A percentile compares a stretch with the other conserved stretches of the same genome.
These are phyloP conservation scores for Beris chalybata DNA, from an alignment of 2,888 invertebrate genomes.

Conservation along the genomic window DNA sequence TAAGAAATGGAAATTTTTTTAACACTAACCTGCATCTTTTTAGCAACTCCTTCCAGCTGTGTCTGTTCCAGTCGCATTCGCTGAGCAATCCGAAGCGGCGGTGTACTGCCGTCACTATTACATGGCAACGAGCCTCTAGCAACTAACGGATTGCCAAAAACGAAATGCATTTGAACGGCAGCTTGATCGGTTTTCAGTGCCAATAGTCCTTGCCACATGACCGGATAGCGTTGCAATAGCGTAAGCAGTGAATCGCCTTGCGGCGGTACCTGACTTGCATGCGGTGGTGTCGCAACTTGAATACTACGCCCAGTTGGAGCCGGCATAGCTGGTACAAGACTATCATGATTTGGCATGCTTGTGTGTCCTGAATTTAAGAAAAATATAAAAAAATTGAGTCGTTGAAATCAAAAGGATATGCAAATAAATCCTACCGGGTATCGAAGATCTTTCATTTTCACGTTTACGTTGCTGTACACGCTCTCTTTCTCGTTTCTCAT, in stretches of 20 bases:
- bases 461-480: constrained; percentile 45
- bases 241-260: constrained; percentile 82
- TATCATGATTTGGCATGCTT: constrained; percentile 44
- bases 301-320: constrained; percentile 46
- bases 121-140: constrained; percentile 87
- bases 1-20: no score
- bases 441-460: constrained; percentile 43
- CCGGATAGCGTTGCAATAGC: constrained; percentile 86
- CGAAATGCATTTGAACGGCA: constrained; percentile 98
- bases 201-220: constrained; percentile 96
- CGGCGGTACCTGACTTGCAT: constrained; percentile 77
- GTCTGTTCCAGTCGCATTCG: constrained; percentile 95
- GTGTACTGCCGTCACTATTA: constrained; percentile 79
- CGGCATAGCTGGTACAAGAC: constrained; percentile 48
- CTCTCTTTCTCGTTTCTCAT: constrained; percentile 48
- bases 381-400: background rate
- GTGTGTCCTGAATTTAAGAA: constrained; percentile 39
- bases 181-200: constrained; percentile 96
- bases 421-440: constrained; percentile 41
- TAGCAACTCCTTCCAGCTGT: constrained; percentile 93
- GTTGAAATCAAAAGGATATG: background rate
- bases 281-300: constrained; percentile 61
- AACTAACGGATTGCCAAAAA: constrained; percentile 89
- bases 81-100: constrained; percentile 90
- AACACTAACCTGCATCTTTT: constrained; percentile 88